These are phyloP conservation scores for Odontocerum albicorne DNA, from an alignment of 2,888 invertebrate species.

Conservation along the genomic window DNA sequence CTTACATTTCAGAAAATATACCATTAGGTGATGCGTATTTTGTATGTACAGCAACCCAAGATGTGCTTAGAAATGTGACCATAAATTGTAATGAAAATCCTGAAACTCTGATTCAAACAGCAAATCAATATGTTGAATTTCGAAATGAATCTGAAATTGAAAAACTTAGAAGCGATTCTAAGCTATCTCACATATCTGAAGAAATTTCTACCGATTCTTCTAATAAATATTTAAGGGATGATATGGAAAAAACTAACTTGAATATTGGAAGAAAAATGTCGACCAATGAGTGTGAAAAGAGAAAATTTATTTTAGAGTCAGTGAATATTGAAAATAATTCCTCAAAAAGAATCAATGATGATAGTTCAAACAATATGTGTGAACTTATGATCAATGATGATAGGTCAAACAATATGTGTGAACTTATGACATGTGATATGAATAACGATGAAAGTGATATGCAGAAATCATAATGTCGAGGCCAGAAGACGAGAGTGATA, in stretches of 20 bases:
- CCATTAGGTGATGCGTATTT: too few species aligned
- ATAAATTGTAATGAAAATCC: too few species aligned
- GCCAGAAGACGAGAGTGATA: slow-evolving; percentile 25
- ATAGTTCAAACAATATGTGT: slow-evolving; percentile 32
- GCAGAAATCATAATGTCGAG: slow-evolving; percentile 5
- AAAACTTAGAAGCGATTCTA: slow-evolving; percentile 28
- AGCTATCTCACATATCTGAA: slow-evolving; percentile 33
- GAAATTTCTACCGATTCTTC: slow-evolving; percentile 32
- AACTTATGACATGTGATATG: slow-evolving; percentile 26
- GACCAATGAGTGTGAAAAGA: too few species aligned
- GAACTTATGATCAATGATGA: slow-evolving; percentile 27
- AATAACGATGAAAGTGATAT: slow-evolving; percentile 17
- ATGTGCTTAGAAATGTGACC: too few species aligned
- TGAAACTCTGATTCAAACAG: too few species aligned
- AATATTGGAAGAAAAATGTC: too few species aligned
- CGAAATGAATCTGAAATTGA: slow-evolving; percentile 9
- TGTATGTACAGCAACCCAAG: too few species aligned
- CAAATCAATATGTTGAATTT: too few species aligned
- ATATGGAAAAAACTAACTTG: slow-evolving; percentile 14
- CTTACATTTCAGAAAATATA: too few species aligned
- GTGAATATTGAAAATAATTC: slow-evolving; percentile 27
- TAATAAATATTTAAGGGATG: slow-evolving; percentile 21
- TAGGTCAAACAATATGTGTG: slow-evolving; percentile 32
- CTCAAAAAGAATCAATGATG: slow-evolving; percentile 20
- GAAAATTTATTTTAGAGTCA: too few species aligned